These are phyloP conservation scores for Archilochus colubris DNA, from an alignment of 2,113 vertebrate species.

Conservation along the genomic window DNA sequence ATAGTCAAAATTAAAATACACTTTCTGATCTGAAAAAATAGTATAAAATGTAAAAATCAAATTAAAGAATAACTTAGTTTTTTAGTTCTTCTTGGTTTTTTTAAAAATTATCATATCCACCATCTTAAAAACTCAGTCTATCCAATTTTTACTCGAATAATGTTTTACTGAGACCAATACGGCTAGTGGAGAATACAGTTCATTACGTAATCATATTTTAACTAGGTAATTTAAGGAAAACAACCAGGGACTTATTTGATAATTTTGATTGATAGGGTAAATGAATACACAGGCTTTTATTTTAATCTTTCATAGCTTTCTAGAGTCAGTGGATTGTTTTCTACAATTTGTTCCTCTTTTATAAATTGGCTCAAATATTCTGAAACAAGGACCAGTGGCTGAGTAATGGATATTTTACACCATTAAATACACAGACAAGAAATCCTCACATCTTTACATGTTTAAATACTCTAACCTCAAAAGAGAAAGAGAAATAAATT, in stretches of 20 bases:
- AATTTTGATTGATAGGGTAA: background rate
- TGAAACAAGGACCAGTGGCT: background rate
- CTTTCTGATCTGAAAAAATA: background rate
- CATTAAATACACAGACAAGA: background rate
- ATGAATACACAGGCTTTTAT: background rate
- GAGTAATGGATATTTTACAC: background rate
- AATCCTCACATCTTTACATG: background rate
- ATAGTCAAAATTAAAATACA: background rate
- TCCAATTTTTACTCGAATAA: background rate
- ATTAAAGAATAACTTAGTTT: background rate
- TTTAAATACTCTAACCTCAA: background rate
- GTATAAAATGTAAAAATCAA: background rate
- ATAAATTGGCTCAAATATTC: slow-evolving; percentile 16
- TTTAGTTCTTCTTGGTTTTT: background rate
- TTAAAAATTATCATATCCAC: background rate
- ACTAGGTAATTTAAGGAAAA: background rate
- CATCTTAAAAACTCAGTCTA: background rate
- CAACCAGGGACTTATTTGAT: background rate
- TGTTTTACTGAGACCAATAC: background rate
- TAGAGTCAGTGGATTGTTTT: background rate
- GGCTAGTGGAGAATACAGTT: background rate
- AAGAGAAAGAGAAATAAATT: background rate
- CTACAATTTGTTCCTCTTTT: slow-evolving; percentile 32
- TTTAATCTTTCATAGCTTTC: background rate
- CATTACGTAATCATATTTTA: background rate